These are phyloP conservation scores for Chloroceryle inda DNA, from an alignment of 2,797 vertebrate species.

Conservation along the genomic window DNA sequence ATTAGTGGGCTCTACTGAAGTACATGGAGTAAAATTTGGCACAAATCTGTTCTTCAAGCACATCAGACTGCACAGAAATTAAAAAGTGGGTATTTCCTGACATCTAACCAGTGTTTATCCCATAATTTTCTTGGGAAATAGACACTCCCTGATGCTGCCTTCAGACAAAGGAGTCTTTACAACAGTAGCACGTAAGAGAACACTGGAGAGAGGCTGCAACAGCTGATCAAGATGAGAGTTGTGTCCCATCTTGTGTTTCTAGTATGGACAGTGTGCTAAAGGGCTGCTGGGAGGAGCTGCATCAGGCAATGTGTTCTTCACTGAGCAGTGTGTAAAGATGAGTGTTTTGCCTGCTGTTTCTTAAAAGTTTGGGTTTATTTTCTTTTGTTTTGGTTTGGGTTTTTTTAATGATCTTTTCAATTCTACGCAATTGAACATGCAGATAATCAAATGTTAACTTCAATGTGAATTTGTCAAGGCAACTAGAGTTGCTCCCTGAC, in stretches of 20 bases:
- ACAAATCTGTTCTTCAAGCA: background rate
- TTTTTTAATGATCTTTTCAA: background rate
- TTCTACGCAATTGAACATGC: background rate
- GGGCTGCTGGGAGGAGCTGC: background rate
- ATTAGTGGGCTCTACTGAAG: background rate
- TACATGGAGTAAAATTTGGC: background rate
- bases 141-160: background rate
- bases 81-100: background rate
- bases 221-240: background rate
- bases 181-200: background rate
- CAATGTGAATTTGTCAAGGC: background rate
- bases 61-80: background rate
- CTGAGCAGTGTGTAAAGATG: background rate
- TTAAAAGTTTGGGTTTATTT: background rate
- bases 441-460: background rate
- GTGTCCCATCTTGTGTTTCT: background rate
- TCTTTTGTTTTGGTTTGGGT: background rate
- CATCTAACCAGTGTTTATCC: background rate
- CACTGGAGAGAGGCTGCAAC: background rate
- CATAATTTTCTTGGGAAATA: background rate
- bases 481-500: background rate
- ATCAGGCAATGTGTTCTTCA: background rate
- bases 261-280: rapidly evolving
- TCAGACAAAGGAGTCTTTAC: background rate
- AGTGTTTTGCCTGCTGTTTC: background rate